These are phyloP conservation scores for Bombus affinis DNA, from an alignment of 1,140 invertebrate genomes.

Conservation along the genomic window DNA sequence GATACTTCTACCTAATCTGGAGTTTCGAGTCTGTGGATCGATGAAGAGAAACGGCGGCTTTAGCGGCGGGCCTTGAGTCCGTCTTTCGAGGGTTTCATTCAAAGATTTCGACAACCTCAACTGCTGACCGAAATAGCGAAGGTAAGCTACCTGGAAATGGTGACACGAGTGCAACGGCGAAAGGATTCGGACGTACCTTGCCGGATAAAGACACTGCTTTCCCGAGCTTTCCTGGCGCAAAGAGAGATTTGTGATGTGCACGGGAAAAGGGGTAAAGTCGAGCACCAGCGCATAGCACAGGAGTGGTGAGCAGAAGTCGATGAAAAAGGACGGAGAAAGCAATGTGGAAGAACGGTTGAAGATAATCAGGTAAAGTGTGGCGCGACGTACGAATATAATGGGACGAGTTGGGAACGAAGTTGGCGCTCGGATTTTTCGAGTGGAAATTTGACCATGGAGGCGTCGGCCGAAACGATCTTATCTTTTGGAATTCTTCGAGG, in stretches of 20 bases:
- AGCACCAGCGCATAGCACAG: no score
- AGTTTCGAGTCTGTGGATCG: constrained; percentile 46
- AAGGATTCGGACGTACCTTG: constrained; percentile 27
- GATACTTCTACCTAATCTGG: constrained; percentile 55
- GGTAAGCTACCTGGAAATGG: constrained; percentile 12
- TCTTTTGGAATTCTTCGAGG: neutral
- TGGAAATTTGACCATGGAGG: neutral
- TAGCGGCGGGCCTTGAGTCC: constrained; percentile 32
- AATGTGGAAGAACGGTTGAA: neutral
- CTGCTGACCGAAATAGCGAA: neutral
- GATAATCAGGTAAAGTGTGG: constrained; percentile 1
- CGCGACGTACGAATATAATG: neutral
- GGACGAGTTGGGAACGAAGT: constrained; percentile 16
- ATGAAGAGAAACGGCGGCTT: constrained; percentile 41
- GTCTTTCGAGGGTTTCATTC: constrained; percentile 59
- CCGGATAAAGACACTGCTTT: constrained; percentile 18
- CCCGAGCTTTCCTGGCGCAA: neutral
- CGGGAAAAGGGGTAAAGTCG: neutral
- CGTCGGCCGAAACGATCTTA: neutral
- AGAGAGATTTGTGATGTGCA: neutral
- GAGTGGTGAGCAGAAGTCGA: no score
- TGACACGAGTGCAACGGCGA: constrained; percentile 27
- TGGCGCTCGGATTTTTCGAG: constrained; percentile 38
- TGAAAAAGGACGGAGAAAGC: neutral
- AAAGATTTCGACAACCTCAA: constrained; percentile 54